Conservation (phyloP, 2,113 vertebrate genomes). For the Paedocypris sp. region DNA sequence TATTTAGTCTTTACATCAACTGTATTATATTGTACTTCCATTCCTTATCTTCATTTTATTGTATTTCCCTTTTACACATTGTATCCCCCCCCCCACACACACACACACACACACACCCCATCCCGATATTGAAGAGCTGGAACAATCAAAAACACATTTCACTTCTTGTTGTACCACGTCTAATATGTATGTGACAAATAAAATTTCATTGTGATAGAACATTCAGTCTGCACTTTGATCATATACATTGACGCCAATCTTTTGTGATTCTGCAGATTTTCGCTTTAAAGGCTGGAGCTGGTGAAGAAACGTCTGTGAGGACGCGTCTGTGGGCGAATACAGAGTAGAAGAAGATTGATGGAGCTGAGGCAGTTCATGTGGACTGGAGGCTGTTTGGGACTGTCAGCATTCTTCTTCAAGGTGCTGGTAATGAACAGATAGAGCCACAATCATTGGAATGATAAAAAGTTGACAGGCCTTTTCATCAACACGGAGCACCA, state of each 20-base stretch:
- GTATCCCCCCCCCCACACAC: no score
- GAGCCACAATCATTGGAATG: constrained; percentile 42
- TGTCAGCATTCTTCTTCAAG: constrained; percentile 47
- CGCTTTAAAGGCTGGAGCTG: neutral
- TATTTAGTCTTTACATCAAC: no score
- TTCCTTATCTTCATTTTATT: no score
- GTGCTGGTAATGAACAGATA: constrained; percentile 50
- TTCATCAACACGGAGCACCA: constrained; percentile 38
- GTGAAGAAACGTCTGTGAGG: constrained; percentile 1
- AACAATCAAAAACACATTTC: no score
- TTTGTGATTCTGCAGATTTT: neutral
- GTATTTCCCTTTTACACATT: no score
- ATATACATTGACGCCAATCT: neutral
- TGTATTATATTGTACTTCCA: no score
- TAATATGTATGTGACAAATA: no score
- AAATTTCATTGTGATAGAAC: no score
- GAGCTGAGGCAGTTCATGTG: constrained; percentile 30
- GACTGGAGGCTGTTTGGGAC: constrained; percentile 37
- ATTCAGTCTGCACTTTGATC: no score
- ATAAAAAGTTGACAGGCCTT: constrained; percentile 40
- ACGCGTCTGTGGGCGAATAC: neutral
- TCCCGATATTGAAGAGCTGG: no score
- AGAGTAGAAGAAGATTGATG: constrained; percentile 42
- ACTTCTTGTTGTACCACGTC: no score
- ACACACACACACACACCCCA: no score